Base-by-base conservation (phyloP, 2,888 invertebrate species). In the Drosophila antonietae region DNA sequence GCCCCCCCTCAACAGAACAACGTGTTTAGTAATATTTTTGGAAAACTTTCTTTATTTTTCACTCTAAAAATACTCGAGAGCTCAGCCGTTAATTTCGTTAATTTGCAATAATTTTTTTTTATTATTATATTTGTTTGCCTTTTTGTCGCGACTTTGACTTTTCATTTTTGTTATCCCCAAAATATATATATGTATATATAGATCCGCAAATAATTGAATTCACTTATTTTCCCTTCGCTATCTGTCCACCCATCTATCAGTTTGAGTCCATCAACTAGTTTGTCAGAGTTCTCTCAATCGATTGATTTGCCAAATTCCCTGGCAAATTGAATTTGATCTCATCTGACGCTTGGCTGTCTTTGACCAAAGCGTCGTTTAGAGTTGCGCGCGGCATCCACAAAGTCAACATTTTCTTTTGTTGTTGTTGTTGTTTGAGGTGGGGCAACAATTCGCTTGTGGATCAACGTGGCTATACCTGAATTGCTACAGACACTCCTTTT, bases 61-160 rank as follows among this genome's bases (percentile, higher is more conserved):
- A 90, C 90, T 91, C 91, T 90, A 90, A 91, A 91, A 87, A 90
- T 78, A 89, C 90, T 90, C 86, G 76, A 83, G 80, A 90, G 90
- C 77, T 80, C 80, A 78, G 71, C 57, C 52, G 74, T 73, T 81
- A 6, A 28, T 81, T 83, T 80, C 77, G 66, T 83, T 80, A 83
- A 62, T 73, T 85, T 89, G 90, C 88, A 82, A 88, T 88, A 89
- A 72, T 76, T 85, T 88, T 81, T 88, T 81, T 73, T 82, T 79
- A 85, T 85, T 85, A 89, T 85, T 89, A 81, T 88, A 88, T 90
- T 90, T 87, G 82, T 90, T 89, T 83, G 78, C 73, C 85, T 75
- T 66, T 73, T 75, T 75, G 65, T 55, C 35, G 43, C 46, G 70
- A 59, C 67, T 75, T 71, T 63, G 51, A 61, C 52, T 49, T 9